These are phyloP conservation scores for Metallyticus violacea DNA, from an alignment of 2,888 invertebrate genomes.

Conservation along the genomic window DNA sequence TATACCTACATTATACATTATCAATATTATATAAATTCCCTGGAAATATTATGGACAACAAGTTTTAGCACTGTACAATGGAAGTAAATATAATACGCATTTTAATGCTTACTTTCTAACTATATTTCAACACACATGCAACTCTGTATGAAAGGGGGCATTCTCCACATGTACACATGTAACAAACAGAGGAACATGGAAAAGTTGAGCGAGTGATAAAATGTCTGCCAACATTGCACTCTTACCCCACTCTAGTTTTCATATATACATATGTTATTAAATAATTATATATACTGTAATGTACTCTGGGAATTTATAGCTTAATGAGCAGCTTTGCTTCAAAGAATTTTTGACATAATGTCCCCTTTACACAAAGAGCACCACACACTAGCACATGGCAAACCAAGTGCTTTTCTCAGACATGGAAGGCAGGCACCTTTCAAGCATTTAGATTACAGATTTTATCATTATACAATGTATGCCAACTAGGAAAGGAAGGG, in stretches of 20 bases:
- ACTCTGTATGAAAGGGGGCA: not conserved
- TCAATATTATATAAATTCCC: conserved; percentile 23
- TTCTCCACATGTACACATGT: not conserved
- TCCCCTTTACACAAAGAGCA: conserved; percentile 10
- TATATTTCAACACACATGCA: conserved; percentile 7
- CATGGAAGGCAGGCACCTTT: not conserved
- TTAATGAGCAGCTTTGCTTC: not conserved
- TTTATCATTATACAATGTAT: not conserved
- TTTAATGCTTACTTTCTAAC: not conserved
- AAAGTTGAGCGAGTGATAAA: not conserved
- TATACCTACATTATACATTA: conserved; percentile 16
- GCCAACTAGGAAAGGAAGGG: not conserved
- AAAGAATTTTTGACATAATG: not conserved
- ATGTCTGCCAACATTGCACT: not conserved
- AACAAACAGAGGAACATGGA: not conserved
- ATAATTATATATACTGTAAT: not conserved
- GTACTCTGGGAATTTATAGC: not conserved
- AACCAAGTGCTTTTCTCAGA: not conserved
- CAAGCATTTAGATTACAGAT: no score
- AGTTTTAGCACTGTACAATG: conserved; percentile 21
- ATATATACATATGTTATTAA: not conserved
- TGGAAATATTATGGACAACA: conserved; percentile 20
- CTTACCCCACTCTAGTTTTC: not conserved
- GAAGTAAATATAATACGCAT: conserved; percentile 17
- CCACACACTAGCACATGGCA: not conserved